Evolutionary conservation across 2,888 invertebrate species (phyloP).

Genomic region (Sarcophaga caerulescens): DNA sequence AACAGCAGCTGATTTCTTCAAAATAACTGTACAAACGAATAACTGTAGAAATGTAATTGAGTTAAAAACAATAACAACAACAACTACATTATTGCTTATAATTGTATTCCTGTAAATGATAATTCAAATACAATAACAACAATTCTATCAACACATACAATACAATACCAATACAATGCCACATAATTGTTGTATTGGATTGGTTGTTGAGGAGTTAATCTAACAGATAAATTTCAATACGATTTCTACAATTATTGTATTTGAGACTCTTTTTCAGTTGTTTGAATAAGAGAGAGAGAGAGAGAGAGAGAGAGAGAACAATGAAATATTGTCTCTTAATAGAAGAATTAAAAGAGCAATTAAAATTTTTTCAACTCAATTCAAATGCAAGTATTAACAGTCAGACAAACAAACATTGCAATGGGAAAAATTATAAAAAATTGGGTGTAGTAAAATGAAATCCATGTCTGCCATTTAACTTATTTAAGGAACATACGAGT

Average conservation of each 20-base stretch:
- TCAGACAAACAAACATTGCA: no score
- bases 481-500: no score
- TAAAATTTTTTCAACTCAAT: no score
- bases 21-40: background rate
- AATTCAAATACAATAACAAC: no score
- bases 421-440: no score
- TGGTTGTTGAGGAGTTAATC: background rate
- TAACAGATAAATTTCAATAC: background rate
- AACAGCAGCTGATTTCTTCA: constrained; percentile 53
- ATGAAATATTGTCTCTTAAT: no score
- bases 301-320: background rate
- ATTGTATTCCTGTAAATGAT: background rate
- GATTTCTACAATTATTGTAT: background rate
- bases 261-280: background rate
- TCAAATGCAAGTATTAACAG: no score
- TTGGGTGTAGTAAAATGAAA: no score
- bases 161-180: no score
- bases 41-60: background rate
- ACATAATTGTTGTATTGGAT: background rate
- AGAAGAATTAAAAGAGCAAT: no score
- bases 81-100: background rate
- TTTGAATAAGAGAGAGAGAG: background rate
- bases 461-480: no score
- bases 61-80: background rate
- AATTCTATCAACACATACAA: no score